phyloP scores from a whole-genome alignment of 2,113 vertebrate species.

The Galeopterus variegatus region DNA sequence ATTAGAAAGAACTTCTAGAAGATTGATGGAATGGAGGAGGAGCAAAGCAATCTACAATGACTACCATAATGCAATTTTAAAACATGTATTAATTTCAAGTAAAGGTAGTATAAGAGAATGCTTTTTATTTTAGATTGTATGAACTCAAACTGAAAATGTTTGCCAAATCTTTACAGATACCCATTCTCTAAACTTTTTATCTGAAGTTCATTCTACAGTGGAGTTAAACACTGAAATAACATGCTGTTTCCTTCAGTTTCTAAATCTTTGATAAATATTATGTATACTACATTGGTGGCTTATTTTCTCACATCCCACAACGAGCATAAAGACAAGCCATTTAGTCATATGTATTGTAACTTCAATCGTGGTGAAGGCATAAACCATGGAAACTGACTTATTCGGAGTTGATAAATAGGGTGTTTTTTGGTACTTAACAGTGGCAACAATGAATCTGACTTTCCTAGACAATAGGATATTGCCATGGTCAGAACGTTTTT shows the following conservation, averaged over 20 bases:
- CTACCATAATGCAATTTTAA: not conserved
- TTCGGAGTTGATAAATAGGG: conserved; percentile 1
- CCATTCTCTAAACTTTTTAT: not conserved
- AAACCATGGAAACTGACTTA: not conserved
- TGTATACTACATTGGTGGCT: not conserved
- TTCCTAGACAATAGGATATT: not conserved
- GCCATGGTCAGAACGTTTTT: not conserved
- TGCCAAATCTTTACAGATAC: not conserved
- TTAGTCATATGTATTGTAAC: not conserved
- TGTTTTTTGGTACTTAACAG: not conserved
- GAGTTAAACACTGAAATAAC: not conserved
- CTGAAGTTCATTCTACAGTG: not conserved
- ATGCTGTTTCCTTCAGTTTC: not conserved
- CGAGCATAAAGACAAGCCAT: not conserved
- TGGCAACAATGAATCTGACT: conserved; percentile 1
- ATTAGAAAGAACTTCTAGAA: not conserved
- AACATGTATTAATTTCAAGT: not conserved
- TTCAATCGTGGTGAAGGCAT: not conserved
- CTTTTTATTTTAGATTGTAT: not conserved
- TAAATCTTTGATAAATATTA: not conserved
- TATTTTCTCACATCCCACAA: not conserved
- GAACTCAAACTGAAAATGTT: not conserved
- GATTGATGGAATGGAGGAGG: not conserved
- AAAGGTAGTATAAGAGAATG: not conserved
- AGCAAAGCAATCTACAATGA: not conserved